A percentile compares a stretch with the other conserved stretches of the same genome.
Evolutionary conservation across 2,113 vertebrate species (phyloP).

Genomic region (Gymnorhina tibicen): DNA sequence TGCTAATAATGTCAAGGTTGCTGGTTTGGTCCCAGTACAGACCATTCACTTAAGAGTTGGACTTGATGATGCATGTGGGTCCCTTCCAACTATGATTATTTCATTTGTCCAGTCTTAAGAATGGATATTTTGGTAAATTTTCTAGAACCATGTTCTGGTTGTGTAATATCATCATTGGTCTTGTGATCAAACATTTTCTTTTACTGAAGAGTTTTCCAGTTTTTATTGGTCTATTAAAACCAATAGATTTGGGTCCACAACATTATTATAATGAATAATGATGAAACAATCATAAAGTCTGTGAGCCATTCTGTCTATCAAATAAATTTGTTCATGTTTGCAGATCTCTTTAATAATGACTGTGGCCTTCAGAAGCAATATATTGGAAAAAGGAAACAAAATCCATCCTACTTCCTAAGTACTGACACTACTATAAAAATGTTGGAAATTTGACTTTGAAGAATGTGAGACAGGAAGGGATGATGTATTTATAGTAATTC

Average conservation of each 20-base stretch:
- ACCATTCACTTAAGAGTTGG: neutral
- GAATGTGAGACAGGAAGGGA: neutral
- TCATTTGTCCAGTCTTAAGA: neutral
- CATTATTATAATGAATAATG: neutral
- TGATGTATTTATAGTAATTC: neutral
- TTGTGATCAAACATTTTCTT: neutral
- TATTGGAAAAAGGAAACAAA: neutral
- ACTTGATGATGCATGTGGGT: neutral
- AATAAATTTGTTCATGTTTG: neutral
- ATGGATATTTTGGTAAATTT: neutral
- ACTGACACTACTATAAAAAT: neutral
- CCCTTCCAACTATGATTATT: neutral
- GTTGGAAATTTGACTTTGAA: neutral
- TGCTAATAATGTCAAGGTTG: neutral
- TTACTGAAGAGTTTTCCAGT: neutral
- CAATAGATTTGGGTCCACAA: neutral
- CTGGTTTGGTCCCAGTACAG: neutral
- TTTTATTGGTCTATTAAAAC: neutral
- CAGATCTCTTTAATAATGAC: neutral
- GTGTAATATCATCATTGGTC: neutral
- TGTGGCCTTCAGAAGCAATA: neutral
- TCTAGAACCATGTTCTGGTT: neutral
- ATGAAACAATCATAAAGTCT: neutral
- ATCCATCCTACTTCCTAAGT: neutral
- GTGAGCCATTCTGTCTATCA: neutral